These are phyloP conservation scores for Chloebia gouldiae DNA, from an alignment of 2,113 vertebrate species.

Conservation along the genomic window DNA sequence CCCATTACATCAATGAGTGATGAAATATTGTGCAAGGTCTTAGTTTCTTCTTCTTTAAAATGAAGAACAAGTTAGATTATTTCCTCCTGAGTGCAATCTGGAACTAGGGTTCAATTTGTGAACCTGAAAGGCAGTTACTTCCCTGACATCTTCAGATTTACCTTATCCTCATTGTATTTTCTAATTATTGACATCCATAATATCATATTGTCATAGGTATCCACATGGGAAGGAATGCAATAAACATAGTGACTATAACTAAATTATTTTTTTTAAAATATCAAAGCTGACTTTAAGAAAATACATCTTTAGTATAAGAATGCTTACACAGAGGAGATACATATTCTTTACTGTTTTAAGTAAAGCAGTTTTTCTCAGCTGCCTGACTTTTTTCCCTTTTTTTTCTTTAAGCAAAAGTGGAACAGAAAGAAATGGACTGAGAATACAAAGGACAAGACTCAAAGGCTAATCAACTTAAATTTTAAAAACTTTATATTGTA, in stretches of 20 bases:
- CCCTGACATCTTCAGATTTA: not conserved
- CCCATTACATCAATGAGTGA: not conserved
- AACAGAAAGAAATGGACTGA: not conserved
- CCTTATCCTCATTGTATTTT: not conserved
- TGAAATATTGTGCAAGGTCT: not conserved
- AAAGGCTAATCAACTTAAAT: not conserved
- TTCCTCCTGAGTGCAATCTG: not conserved
- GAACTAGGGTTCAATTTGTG: not conserved
- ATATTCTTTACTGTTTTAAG: not conserved
- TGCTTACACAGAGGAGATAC: not conserved
- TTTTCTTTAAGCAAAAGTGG: not conserved
- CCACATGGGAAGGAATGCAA: not conserved
- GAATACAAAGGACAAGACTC: not conserved
- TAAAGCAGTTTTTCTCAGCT: not conserved
- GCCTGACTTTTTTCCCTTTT: not conserved
- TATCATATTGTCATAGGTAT: not conserved
- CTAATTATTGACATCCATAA: not conserved
- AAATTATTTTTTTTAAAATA: not conserved
- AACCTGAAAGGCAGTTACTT: not conserved
- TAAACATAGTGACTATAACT: not conserved
- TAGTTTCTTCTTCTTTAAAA: not conserved
- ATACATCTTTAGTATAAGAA: not conserved
- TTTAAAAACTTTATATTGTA: not conserved
- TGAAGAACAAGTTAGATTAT: not conserved
- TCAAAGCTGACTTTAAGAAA: not conserved